Evolutionary conservation across 2,888 invertebrate genomes (phyloP), one percentile per base, ranked within the genome.

Genomic region (Agrotis puta): DNA sequence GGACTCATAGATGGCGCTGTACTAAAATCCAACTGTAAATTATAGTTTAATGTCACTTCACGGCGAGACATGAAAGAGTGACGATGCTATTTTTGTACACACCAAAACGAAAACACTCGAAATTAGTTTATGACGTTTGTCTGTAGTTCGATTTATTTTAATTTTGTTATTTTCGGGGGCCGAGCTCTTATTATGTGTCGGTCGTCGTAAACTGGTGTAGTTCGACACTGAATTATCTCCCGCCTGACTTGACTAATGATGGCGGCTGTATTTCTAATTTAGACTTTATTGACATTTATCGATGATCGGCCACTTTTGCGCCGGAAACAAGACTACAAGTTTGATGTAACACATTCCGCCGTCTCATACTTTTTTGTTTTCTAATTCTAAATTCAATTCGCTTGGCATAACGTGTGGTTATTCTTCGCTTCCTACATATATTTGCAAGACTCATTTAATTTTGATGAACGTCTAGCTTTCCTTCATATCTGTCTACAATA

Each of bases 111-210:
- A 95, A 94, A 95, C 95, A 94, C 91, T 95, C 95, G 95, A 95
- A 96, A 95, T 95, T 95, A 95, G 95, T 96, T 95, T 96, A 96
- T 96, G 95, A 95, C 95, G 95, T 93, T 94, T 95, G 95, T 93
- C 95, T 94, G 94, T 94, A 94, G 94, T 95, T 96, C 95, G 95
- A 96, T 95, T 95, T 95, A 95, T 95, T 95, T 96, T 95, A 94
- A 95, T 95, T 95, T 93, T 94, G 95, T 94, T 95, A 95, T 95
- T 95, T 96, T 94, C 90, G 93, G 92, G 93, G 92, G 90, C 91
- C 86, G 88, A 80, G 64, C 90, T 94, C 94, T 94, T 95, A 94
- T 95, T 94, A 92, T 91, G 91, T 90, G 90, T 88, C 85, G 87
- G 83, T 75, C 76, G 92, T 93, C 92, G 94, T 93, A 91, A 89